Evolutionary conservation across 2,888 invertebrate genomes (phyloP), one percentile per base, ranked within the genome.

Genomic region (Eretmocerus hayati): DNA sequence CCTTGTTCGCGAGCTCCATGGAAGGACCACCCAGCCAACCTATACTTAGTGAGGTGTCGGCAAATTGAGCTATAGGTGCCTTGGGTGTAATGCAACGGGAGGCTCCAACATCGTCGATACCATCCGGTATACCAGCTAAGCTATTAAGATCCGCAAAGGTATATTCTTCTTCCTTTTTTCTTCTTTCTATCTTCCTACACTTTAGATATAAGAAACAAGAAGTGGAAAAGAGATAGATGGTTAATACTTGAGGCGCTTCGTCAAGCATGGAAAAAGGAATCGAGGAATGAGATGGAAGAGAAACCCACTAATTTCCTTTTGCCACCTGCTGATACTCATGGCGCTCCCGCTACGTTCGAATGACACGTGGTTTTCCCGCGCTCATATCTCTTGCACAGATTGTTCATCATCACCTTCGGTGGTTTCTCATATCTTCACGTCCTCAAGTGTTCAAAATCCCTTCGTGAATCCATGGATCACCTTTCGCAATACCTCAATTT

Each of bases 41-140:
- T 71, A 71, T 71, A 71, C 71, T 71, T 70, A 70, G 69, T 67
- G 68, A 71, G 69, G 71, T 71, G 71, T 71, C 68, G 68, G 68
- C 68, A 68, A 68, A 68, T 68, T 68, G 68, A 70, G 71, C 71
- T 70, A 70, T 70, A 71, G 69, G 66, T 62, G 64, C 60, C 59
- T 61, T 60, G 62, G 63, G 64, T 63, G 65, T 65, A 68, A 66
- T 65, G 64, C 62, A 62, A 64, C 62, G 55, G 59, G 58, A 48
- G 51, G 57, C 57, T 56, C 55, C 48, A 32, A 52, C 55, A 53
- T 52, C 53, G 50, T 46, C 56, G 66, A 67, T 67, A 67, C 63
- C 62, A 63, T 65, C 64, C 66, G 61, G 61, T 58, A 58, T 51
- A 56, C 62, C 4, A 16, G 13, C 15, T 26, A 15, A 3, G 46